Evolutionary conservation across 2,113 vertebrate species (phyloP).

Genomic region (Misgurnus anguillicaudatus): DNA sequence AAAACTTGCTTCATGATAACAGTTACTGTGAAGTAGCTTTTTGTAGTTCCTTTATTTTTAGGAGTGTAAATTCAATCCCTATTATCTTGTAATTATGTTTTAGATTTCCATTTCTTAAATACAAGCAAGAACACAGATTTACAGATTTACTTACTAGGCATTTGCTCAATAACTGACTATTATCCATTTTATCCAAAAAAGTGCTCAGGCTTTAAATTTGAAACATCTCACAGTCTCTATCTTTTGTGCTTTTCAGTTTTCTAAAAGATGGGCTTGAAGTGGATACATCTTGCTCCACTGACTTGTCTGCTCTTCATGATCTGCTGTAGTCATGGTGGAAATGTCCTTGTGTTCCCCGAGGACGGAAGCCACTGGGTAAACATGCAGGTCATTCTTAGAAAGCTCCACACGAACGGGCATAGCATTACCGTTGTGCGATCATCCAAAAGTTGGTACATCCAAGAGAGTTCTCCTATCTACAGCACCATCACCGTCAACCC

Average conservation of each 20-base stretch:
- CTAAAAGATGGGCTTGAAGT: constrained; percentile 31
- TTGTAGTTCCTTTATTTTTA: too few relatives aligned
- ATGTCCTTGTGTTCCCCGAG: constrained; percentile 75
- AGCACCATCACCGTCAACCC: constrained; percentile 45
- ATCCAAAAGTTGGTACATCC: constrained; percentile 69
- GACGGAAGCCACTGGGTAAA: constrained; percentile 86
- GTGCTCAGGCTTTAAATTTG: background rate
- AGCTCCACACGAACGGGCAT: constrained; percentile 74
- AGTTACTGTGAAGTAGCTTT: too few relatives aligned
- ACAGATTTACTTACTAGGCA: too few relatives aligned
- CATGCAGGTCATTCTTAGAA: constrained; percentile 72
- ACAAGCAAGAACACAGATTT: too few relatives aligned
- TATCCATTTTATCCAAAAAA: background rate
- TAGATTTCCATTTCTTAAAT: too few relatives aligned
- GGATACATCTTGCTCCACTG: constrained; percentile 6
- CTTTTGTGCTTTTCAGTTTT: constrained; percentile 27
- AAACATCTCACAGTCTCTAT: constrained; percentile 1
- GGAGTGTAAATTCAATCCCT: too few relatives aligned
- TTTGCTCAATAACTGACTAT: too few relatives aligned
- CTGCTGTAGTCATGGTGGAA: constrained; percentile 59
- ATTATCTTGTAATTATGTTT: too few relatives aligned
- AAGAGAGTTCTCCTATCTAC: constrained; percentile 60
- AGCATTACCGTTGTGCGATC: constrained; percentile 71
- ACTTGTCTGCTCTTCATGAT: constrained; percentile 30
- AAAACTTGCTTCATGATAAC: too few relatives aligned